Conservation (phyloP, 2,888 invertebrate genomes). For the Lepidonotus clava region DNA sequence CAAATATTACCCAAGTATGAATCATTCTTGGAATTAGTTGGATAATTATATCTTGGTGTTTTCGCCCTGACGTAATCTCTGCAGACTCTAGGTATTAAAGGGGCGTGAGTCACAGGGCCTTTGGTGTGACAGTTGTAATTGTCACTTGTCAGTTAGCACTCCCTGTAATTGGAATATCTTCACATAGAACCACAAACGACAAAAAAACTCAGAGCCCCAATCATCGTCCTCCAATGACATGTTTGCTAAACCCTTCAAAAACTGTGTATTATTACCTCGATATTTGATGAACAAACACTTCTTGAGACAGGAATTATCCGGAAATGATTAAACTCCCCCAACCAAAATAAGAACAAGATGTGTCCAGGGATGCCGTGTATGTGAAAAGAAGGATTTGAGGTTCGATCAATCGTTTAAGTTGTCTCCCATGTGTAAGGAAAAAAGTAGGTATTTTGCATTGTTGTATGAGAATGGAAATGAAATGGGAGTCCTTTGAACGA, state of each 20-base stretch:
- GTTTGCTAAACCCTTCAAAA: neutral
- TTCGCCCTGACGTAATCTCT: neutral
- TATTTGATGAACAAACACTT: neutral
- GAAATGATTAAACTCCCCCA: too few species aligned
- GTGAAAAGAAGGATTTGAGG: too few species aligned
- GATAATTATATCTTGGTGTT: neutral
- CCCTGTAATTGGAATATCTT: neutral
- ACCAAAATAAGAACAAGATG: too few species aligned
- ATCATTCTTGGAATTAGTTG: neutral
- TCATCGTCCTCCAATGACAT: too few species aligned
- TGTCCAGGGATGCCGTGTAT: too few species aligned
- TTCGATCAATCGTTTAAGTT: too few species aligned
- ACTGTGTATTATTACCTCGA: neutral
- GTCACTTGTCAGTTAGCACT: neutral
- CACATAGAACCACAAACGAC: neutral
- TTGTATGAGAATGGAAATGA: too few species aligned
- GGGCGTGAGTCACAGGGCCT: neutral
- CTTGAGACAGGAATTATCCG: too few species aligned
- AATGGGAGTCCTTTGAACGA: too few species aligned
- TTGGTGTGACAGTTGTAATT: neutral
- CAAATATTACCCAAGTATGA: neutral
- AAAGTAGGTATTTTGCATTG: too few species aligned
- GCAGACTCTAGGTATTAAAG: neutral
- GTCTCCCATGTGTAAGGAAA: too few species aligned
- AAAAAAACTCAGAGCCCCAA: neutral